Conservation (phyloP, 2,888 invertebrate species). For the Hetaerina titia region DNA sequence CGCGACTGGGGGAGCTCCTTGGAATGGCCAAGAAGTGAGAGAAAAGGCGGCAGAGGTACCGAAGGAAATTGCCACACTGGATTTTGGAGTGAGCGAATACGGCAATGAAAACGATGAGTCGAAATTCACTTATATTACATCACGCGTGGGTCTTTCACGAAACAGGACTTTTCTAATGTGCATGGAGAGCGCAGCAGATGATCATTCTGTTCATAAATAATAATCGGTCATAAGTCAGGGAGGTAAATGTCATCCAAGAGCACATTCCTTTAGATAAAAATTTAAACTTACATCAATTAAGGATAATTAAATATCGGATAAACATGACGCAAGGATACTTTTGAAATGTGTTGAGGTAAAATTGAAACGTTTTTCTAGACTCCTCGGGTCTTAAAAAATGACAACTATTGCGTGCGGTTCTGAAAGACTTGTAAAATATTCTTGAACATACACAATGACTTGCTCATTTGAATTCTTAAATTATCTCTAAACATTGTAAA, state of each 20-base stretch:
- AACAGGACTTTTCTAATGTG: background rate
- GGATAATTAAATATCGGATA: too few relatives aligned
- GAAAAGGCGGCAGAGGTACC: background rate
- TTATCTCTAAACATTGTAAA: too few relatives aligned
- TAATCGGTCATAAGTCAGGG: background rate
- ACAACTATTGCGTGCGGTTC: too few relatives aligned
- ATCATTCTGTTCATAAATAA: background rate
- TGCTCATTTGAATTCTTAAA: too few relatives aligned
- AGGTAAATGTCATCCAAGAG: background rate
- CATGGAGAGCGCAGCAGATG: background rate
- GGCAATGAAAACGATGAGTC: conserved; percentile 28
- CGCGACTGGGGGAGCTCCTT: background rate
- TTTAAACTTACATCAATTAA: too few relatives aligned
- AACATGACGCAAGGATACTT: too few relatives aligned
- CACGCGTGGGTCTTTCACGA: background rate
- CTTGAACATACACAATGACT: too few relatives aligned
- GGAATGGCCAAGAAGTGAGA: conserved; percentile 1
- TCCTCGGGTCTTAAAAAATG: too few relatives aligned
- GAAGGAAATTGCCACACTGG: conserved; percentile 45
- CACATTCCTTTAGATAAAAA: background rate
- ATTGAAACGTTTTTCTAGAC: too few relatives aligned
- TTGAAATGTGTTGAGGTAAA: too few relatives aligned
- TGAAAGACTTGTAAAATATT: too few relatives aligned
- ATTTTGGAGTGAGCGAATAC: conserved; percentile 35
- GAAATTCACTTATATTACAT: background rate